These are phyloP conservation scores for Caenorhabditis sulstoni DNA, from an alignment of 2,888 invertebrate genomes.

Conservation along the genomic window DNA sequence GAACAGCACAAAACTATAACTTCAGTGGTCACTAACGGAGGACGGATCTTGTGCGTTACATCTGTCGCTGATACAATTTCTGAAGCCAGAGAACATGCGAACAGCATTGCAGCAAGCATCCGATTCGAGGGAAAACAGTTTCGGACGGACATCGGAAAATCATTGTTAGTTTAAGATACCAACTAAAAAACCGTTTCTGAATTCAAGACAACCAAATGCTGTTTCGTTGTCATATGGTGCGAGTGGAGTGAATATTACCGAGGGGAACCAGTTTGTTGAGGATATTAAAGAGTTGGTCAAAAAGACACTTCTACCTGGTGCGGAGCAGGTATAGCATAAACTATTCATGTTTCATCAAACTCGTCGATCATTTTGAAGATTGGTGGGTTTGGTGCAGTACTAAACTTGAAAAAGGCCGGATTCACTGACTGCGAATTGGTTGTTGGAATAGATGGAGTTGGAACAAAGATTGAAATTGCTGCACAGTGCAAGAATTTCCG, in stretches of 20 bases:
- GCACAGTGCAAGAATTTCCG: slow-evolving; percentile 26
- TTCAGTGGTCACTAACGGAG: slow-evolving; percentile 87
- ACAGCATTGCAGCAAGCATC: slow-evolving; percentile 87
- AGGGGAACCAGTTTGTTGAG: slow-evolving; percentile 90
- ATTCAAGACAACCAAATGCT: no score
- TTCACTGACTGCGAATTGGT: slow-evolving; percentile 90
- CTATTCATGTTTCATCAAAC: no score
- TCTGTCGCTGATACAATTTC: slow-evolving; percentile 86
- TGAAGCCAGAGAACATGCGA: slow-evolving; percentile 85
- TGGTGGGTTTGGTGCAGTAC: slow-evolving; percentile 95
- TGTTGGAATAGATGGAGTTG: slow-evolving; percentile 96
- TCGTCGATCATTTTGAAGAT: slow-evolving; percentile 66
- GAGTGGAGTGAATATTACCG: slow-evolving; percentile 92
- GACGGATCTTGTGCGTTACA: slow-evolving; percentile 91
- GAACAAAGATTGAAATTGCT: slow-evolving; percentile 92
- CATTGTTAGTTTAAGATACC: slow-evolving; percentile 15
- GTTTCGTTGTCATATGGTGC: slow-evolving; percentile 95
- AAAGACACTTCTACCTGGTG: slow-evolving; percentile 68
- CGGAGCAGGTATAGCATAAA: slow-evolving; percentile 67
- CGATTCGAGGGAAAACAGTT: slow-evolving; percentile 90
- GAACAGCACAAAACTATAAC: slow-evolving; percentile 1
- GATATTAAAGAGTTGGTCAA: slow-evolving; percentile 87
- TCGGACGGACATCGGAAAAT: slow-evolving; percentile 88
- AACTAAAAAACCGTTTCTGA: not conserved
- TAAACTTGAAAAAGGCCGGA: slow-evolving; percentile 87